phyloP scores from a whole-genome alignment of 2,888 invertebrate species.

The Drosophila borborema region DNA sequence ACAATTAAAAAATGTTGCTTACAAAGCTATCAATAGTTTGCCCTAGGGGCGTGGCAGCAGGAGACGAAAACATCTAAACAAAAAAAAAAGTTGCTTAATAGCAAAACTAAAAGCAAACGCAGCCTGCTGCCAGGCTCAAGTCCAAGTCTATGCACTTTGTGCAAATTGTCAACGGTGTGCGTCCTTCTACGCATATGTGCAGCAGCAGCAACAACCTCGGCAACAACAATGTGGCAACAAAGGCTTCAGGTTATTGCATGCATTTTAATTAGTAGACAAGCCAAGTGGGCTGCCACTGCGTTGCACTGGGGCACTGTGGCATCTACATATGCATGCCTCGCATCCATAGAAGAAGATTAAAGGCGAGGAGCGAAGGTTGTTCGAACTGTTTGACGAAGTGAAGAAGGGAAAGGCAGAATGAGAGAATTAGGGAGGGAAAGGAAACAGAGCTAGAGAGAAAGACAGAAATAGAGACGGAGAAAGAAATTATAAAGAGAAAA shows the following conservation, averaged over 20 bases:
- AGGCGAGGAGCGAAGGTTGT: constrained; percentile 16
- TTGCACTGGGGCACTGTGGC: constrained; percentile 34
- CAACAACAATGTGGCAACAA: constrained; percentile 76
- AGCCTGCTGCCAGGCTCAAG: constrained; percentile 10
- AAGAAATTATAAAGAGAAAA: neutral
- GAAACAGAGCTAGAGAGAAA: neutral
- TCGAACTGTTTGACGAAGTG: neutral
- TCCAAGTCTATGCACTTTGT: constrained; percentile 72
- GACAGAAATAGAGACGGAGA: neutral
- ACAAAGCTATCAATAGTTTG: constrained; percentile 71
- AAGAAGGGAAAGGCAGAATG: too few relatives aligned
- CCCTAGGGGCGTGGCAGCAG: neutral
- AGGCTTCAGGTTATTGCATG: constrained; percentile 81
- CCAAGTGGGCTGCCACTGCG: constrained; percentile 77
- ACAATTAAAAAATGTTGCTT: constrained; percentile 76
- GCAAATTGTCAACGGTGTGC: constrained; percentile 72
- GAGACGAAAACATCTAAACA: constrained; percentile 3
- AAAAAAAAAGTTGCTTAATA: constrained; percentile 23
- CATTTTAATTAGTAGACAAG: constrained; percentile 80
- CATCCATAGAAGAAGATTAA: constrained; percentile 47
- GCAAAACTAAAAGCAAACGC: constrained; percentile 13
- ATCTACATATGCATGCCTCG: constrained; percentile 44
- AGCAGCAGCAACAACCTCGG: constrained; percentile 60
- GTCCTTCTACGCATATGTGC: constrained; percentile 76
- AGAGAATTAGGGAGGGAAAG: neutral